Evolutionary conservation across 1,140 invertebrate genomes (phyloP), one percentile per base, ranked within the genome.

Genomic region (Aphis gossypii): DNA sequence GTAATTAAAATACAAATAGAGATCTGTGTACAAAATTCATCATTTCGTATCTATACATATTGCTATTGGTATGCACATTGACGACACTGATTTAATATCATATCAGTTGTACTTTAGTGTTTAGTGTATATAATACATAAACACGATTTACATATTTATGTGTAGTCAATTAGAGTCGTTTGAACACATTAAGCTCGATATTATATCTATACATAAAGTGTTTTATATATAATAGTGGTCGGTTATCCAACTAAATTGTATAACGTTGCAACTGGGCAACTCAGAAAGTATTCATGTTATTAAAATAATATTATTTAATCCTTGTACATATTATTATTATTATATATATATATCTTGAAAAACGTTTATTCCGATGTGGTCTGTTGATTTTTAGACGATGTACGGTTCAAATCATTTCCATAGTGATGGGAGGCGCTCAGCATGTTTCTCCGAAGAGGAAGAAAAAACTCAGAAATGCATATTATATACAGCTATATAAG

Each of bases 291-390:
- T 18, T 76, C n/a, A 14, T 44, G 21, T 84, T 44, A 41, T 25
- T 44, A 84, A 76, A 76, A 83, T 83, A 41, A 83, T 41, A 41
- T 83, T 83, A 83, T 83, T 84, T 84, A 84, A 84, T 44, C 41
- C 23, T 84, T 9, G 83, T 41, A 25, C 21, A 23, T 23, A 9
- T 76, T 14, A 76, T 46, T 76, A 76, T 41, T 41, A 41, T 41
- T 35, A 35, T 35, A 35, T 14, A n/a, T 35, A 46, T 68, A 86
- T 46, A n/a, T 87, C 84, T 48, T 14, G 25, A 46, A 87, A 86
- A 87, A 25, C 25, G 84, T 48, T 87, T 48, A 30, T 86, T 86
- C 41, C 23, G 41, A 30, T 46, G 46, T 30, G 84, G 84, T 44
- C 23, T 30, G 84, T 86, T 44, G 84, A 46, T 84, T 38, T 84